A percentile compares a stretch with the other conserved stretches of the same genome.
Conservation (phyloP, 2,888 invertebrate species). For the Drosophila emarginata region DNA sequence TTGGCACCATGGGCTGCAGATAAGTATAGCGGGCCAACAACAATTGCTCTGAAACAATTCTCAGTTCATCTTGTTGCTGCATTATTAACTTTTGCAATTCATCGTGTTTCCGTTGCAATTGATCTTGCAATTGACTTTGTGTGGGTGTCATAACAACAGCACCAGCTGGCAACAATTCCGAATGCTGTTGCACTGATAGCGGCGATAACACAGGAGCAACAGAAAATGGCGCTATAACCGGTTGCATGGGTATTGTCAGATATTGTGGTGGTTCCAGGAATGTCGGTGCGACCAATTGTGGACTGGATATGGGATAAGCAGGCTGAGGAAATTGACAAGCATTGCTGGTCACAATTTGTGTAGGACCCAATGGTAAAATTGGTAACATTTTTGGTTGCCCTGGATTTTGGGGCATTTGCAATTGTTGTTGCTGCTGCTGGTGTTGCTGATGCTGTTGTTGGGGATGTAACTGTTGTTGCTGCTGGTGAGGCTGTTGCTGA, state of each 20-base stretch:
- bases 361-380: conserved; percentile 63
- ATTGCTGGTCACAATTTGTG: conserved; percentile 67
- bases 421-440: conserved; percentile 60
- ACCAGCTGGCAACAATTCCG: conserved; percentile 76
- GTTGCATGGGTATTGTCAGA: conserved; percentile 85
- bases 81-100: conserved; percentile 92
- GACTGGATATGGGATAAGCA: conserved; percentile 83
- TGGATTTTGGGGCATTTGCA: conserved; percentile 59
- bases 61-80: conserved; percentile 92
- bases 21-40: conserved; percentile 91
- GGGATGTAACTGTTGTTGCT: conserved; percentile 62
- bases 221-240: conserved; percentile 84
- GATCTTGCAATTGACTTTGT: conserved; percentile 87
- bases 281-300: conserved; percentile 76
- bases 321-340: conserved; percentile 83
- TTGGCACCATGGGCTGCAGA: conserved; percentile 81
- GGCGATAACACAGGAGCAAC: conserved; percentile 82
- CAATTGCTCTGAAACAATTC: conserved; percentile 93
- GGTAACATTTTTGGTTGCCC: conserved; percentile 63
- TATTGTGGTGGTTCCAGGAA: conserved; percentile 84
- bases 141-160: conserved; percentile 84
- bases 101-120: conserved; percentile 91
- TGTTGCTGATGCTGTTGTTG: conserved; percentile 50
- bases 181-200: conserved; percentile 67
- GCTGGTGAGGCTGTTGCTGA: conserved; percentile 52